phyloP scores from a whole-genome alignment of 1,140 invertebrate species.

The Ostrea denselamellosa region DNA sequence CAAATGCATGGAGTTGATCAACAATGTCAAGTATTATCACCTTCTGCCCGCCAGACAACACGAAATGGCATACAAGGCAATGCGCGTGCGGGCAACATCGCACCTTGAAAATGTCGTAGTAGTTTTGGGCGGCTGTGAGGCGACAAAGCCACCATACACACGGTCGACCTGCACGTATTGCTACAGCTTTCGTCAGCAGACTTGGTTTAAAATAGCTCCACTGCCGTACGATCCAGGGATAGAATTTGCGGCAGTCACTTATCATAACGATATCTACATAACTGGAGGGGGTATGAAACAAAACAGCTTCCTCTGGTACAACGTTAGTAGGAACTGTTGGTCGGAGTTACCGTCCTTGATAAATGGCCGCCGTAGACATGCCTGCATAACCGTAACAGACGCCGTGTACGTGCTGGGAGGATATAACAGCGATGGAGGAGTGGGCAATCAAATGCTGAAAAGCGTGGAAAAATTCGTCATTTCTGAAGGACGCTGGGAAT shows the following conservation, averaged over 20 bases:
- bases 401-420: slow-evolving; percentile 70
- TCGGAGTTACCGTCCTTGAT: slow-evolving; percentile 63
- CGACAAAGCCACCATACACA: slow-evolving; percentile 69
- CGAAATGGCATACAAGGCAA: slow-evolving; percentile 62
- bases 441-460: slow-evolving; percentile 64
- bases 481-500: slow-evolving; percentile 64
- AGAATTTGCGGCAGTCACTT: slow-evolving; percentile 70
- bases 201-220: slow-evolving; percentile 67
- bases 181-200: slow-evolving; percentile 65
- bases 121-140: slow-evolving; percentile 68
- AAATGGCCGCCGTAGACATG: slow-evolving; percentile 69
- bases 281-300: slow-evolving; percentile 69
- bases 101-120: slow-evolving; percentile 67
- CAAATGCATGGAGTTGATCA: slow-evolving; percentile 58
- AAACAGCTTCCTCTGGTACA: slow-evolving; percentile 63
- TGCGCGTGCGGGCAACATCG: slow-evolving; percentile 59
- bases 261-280: slow-evolving; percentile 70
- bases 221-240: slow-evolving; percentile 72
- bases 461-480: slow-evolving; percentile 70
- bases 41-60: slow-evolving; percentile 68
- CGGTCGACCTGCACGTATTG: slow-evolving; percentile 66
- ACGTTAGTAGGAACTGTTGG: slow-evolving; percentile 70
- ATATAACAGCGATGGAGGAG: slow-evolving; percentile 66
- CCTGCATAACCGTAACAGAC: slow-evolving; percentile 65
- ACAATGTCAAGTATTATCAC: slow-evolving; percentile 67